These are phyloP conservation scores for Phragmatobia fuliginosa DNA, from an alignment of 2,888 invertebrate species.

Conservation along the genomic window DNA sequence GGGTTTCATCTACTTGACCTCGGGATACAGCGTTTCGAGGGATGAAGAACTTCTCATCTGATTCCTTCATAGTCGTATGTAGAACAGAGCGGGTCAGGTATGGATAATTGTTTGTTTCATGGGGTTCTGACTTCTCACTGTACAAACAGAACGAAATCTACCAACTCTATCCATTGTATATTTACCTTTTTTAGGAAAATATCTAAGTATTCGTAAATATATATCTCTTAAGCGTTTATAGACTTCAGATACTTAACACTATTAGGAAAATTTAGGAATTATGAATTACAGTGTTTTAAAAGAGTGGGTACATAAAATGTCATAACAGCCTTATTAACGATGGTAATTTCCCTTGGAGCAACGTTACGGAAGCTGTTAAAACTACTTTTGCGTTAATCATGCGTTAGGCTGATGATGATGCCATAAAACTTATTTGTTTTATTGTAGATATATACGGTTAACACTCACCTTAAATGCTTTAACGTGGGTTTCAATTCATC, in stretches of 20 bases:
- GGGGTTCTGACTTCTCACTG: not conserved
- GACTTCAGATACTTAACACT: not conserved
- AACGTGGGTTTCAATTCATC: slow-evolving; percentile 64
- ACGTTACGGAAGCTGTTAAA: too few relatives aligned
- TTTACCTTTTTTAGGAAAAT: not conserved
- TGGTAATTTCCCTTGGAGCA: too few relatives aligned
- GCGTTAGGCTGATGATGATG: too few relatives aligned
- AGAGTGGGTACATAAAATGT: too few relatives aligned
- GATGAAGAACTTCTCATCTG: not conserved
- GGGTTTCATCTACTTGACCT: not conserved
- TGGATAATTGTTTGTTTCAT: not conserved
- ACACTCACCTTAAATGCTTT: slow-evolving; percentile 67
- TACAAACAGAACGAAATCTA: not conserved
- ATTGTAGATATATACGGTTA: not conserved
- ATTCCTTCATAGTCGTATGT: not conserved
- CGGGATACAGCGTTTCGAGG: not conserved
- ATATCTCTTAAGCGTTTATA: not conserved
- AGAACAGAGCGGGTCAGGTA: not conserved
- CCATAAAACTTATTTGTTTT: not conserved
- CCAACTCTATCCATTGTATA: not conserved
- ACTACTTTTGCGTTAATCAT: too few relatives aligned
- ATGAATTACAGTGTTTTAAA: too few relatives aligned
- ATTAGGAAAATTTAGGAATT: not conserved
- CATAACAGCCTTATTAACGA: too few relatives aligned
- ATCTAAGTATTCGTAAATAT: not conserved